phyloP scores from a whole-genome alignment of 2,888 invertebrate species.

The Eulithis testata region DNA sequence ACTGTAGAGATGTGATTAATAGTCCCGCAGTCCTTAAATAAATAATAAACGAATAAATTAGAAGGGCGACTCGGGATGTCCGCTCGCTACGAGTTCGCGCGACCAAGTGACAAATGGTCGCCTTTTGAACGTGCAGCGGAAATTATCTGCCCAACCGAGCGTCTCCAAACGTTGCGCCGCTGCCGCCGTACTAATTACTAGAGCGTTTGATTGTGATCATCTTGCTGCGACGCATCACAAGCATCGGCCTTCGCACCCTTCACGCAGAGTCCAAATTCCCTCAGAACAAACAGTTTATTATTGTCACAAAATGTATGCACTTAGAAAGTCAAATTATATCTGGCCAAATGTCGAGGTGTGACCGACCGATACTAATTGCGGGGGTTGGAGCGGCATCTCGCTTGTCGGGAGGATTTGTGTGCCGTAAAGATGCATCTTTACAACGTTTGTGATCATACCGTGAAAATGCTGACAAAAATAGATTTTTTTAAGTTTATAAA shows the following conservation, averaged over 20 bases:
- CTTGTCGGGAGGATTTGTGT: slow-evolving; percentile 70
- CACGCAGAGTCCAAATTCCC: slow-evolving; percentile 54
- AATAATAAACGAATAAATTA: slow-evolving; percentile 84
- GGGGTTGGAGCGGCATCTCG: slow-evolving; percentile 65
- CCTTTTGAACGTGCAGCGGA: slow-evolving; percentile 82
- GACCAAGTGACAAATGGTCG: slow-evolving; percentile 82
- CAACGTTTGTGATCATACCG: slow-evolving; percentile 61
- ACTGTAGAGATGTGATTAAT: slow-evolving; percentile 82
- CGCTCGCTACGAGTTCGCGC: slow-evolving; percentile 74
- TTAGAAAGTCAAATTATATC: slow-evolving; percentile 82
- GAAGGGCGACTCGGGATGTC: slow-evolving; percentile 74
- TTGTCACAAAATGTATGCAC: slow-evolving; percentile 80
- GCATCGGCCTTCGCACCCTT: slow-evolving; percentile 52
- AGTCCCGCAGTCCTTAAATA: slow-evolving; percentile 82
- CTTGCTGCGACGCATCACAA: slow-evolving; percentile 46
- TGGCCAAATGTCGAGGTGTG: slow-evolving; percentile 79
- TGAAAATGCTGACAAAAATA: slow-evolving; percentile 69
- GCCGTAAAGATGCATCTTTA: slow-evolving; percentile 71
- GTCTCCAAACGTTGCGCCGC: slow-evolving; percentile 71
- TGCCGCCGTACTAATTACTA: slow-evolving; percentile 75
- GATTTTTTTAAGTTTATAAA: slow-evolving; percentile 17
- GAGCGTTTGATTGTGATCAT: slow-evolving; percentile 81
- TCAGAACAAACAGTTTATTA: slow-evolving; percentile 58
- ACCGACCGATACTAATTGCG: slow-evolving; percentile 83
- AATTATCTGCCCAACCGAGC: slow-evolving; percentile 83